phyloP scores from a whole-genome alignment of 2,113 vertebrate genomes.

The Rhinogobius similis region DNA sequence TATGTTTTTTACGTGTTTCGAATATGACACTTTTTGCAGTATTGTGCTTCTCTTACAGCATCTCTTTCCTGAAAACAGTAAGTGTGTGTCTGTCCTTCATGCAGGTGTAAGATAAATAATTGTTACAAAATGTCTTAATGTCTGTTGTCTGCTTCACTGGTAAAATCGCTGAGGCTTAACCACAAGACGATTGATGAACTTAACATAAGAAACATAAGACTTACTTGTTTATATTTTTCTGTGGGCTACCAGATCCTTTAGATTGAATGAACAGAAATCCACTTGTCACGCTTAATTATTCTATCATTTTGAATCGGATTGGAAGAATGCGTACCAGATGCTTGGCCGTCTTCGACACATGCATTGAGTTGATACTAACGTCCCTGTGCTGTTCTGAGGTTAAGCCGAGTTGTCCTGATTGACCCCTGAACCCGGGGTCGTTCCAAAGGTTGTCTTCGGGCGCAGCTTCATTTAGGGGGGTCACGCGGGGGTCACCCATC shows the following conservation, averaged over 20 bases:
- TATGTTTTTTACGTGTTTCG: too few species aligned
- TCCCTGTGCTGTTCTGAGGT: slow-evolving; percentile 67
- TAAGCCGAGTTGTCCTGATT: slow-evolving; percentile 73
- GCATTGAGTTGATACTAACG: slow-evolving; percentile 72
- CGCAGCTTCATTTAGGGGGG: slow-evolving; percentile 58
- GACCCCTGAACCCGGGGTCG: slow-evolving; percentile 76
- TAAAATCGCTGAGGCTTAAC: too few species aligned
- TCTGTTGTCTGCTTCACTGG: too few species aligned
- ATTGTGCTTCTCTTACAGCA: too few species aligned
- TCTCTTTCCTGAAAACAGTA: too few species aligned
- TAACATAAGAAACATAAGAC: neutral
- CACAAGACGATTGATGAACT: too few species aligned
- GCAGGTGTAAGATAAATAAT: too few species aligned
- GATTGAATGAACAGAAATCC: slow-evolving; percentile 22
- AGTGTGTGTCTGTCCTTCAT: too few species aligned
- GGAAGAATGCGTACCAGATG: slow-evolving; percentile 60
- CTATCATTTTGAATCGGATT: slow-evolving; percentile 28
- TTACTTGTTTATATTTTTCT: neutral
- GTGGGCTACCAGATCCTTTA: slow-evolving; percentile 6
- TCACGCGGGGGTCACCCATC: slow-evolving; percentile 64
- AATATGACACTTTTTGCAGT: too few species aligned
- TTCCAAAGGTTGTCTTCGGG: slow-evolving; percentile 63
- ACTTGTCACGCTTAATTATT: slow-evolving; percentile 23
- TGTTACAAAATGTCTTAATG: too few species aligned
- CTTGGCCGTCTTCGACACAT: slow-evolving; percentile 49